Base-by-base conservation (phyloP, 2,113 vertebrate species). In the Zapus hudsonius region DNA sequence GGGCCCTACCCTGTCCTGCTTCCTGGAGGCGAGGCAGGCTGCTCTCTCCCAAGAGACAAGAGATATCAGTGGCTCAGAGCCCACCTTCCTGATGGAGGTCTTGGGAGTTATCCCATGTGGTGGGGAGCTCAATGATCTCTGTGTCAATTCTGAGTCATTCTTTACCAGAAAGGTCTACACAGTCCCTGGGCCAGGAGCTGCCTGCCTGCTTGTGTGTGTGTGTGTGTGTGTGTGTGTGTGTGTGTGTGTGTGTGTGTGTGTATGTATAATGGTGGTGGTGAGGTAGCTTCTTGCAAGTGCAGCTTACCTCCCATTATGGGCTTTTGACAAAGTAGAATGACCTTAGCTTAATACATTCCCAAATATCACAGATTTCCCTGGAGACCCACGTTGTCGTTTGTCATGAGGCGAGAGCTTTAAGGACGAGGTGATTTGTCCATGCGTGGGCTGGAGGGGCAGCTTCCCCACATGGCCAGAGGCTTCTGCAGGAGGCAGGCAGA, bases 311-410 rank as follows among this genome's bases (percentile, higher is more conserved):
- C 52, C 84, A 38, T 91, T 91, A 89, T 3, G 80, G 80, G 86
- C 40, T 93, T 95, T 95, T 96, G 96, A 97, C 94, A 90, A 96
- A 96, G 92, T 82, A 80, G 93, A 95, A 81, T 91, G 96, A 93
- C 96, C 95, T 96, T 94, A 86, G 74, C 91, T 89, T 91, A 84
- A 0, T 69, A 92, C 95, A 74, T 87, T 69, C 91, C 89, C 72
- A 96, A 94, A 93, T 96, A 73, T 84, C 92, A 95, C 75, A 36
- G 86, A 90, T 93, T 89, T 95, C 95, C 86, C 91, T 1, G 2
- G 95, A 83, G 96, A 57, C 59, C 33, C 31, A 17, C 22, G 27
- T 40, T 93, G 79, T 90, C 90, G 47, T 94, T 94, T 96, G 85
- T 93, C 90, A 92, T 86, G 86, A 92, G 94, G 88, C 0, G 1